phyloP scores from a whole-genome alignment of 1,140 invertebrate species.

The Lethocerus indicus region DNA sequence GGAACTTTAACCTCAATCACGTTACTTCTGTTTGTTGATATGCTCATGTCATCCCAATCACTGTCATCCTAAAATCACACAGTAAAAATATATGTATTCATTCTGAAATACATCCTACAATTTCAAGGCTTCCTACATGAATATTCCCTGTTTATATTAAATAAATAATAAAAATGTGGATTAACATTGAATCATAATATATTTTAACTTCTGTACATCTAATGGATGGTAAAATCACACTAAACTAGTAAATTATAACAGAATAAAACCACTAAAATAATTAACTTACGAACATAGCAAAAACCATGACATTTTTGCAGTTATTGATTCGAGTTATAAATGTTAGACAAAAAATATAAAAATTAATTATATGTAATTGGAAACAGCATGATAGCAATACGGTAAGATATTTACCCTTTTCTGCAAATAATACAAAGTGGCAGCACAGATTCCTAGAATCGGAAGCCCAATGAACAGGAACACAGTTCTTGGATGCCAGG shows the following conservation, averaged over 20 bases:
- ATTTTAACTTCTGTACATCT: too few species aligned
- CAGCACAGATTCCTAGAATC: neutral
- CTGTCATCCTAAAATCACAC: constrained; percentile 5
- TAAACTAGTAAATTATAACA: too few species aligned
- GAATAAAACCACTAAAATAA: too few species aligned
- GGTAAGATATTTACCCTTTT: neutral
- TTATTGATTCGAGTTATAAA: neutral
- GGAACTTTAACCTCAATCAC: constrained; percentile 28
- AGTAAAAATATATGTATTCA: neutral
- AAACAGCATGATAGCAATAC: neutral
- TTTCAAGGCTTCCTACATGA: neutral
- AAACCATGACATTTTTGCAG: neutral
- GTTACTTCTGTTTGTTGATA: constrained; percentile 20
- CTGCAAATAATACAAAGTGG: constrained; percentile 2
- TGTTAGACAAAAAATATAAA: neutral
- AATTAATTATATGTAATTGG: neutral
- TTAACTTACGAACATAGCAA: too few species aligned
- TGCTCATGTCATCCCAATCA: neutral
- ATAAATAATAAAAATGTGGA: neutral
- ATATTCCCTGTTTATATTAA: neutral
- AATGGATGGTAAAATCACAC: too few species aligned
- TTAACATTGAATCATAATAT: too few species aligned
- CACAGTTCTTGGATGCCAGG: neutral
- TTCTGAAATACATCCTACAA: neutral
- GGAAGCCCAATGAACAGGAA: neutral